Evolutionary conservation across 2,888 invertebrate species (phyloP), one percentile per base, ranked within the genome.

Genomic region (Tenthredo amoena): DNA sequence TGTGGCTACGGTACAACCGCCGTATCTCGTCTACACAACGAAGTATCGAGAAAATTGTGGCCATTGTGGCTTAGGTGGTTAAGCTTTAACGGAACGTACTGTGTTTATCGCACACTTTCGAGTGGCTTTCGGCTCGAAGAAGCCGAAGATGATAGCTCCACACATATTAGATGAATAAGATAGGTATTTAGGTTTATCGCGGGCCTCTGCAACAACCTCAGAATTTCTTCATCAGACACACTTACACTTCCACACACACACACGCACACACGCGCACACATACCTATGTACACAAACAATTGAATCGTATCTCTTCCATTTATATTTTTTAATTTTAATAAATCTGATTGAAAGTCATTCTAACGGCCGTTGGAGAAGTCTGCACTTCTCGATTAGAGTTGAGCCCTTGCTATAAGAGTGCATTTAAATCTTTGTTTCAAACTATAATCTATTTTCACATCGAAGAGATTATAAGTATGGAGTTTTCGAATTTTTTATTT

Each of bases 51-150:
- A 62, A 81, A 81, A 81, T 81, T 50, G 81, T 81, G 81, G 81
- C 81, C 81, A 81, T 81, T 81, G 81, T 81, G 81, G 81, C 37
- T 81, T 81, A 81, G 81, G 81, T 81, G 81, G 81, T 81, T 58
- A 81, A 81, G 81, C 81, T 81, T 81, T 81, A 81, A 81, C 62
- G 62, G 81, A 81, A 81, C 81, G 58, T 81, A 81, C 81, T 81
- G 81, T 58, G 81, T 81, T 81, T 81, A 21, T 81, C 81, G 62
- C 58, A 81, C 58, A 81, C 81, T 62, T 81, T 81, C 81, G 81
- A 37, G 81, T 21, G 81, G 18, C 26, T 81, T 62, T 81, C 34
- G 26, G 12, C 58, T 81, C 40, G 81, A 62, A 81, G 26, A 26
- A 37, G 40, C 81, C 58, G 81, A 81, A 40, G 50, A 81, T 62